Base-by-base conservation (phyloP, 2,113 vertebrate genomes). In the Propithecus coquereli region DNA sequence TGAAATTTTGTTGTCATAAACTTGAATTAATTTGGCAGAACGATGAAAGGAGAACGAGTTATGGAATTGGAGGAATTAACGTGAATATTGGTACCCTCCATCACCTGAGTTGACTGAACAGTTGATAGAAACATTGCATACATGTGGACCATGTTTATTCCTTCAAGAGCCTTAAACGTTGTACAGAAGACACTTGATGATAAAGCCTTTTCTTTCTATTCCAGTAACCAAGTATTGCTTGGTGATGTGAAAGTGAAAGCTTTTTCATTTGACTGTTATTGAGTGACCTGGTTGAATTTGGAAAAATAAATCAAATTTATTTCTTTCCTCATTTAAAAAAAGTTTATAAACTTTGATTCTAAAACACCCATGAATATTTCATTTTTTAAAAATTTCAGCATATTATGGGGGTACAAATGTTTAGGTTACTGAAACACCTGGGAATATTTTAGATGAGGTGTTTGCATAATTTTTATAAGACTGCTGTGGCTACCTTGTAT, bases 261-360 rank as follows among this genome's bases (percentile, higher is more conserved):
- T 13, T 74, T 91, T 95, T 79, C 70, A 27, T 79, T 74, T 84
- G 45, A 40, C 37, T 40, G 2, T 65, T 83, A 6, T 40, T 50
- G 59, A 89, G 16, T 70, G 25, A 52, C 47, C 47, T 77, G 27
- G 50, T 71, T 96, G n/a, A 63, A 85, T 90, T 85, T 93, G 52
- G 71, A 70, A 71, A n/a, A 92, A 84, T 61, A 94, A 92, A 84
- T 59, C 25, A 32, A 59, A 87, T 61, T 91, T 73, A 32, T 87
- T 65, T 87, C 27, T 87, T 83, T 25, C 32, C 50, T 3, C 4
- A 68, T 91, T 82, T 47, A 74, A 87, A 95, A 66, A 87, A 54
- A 1, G 0, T 70, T 84, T 89, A 45, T 2, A 34, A 57, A 63
- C n/a, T 84, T 68, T 83, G 23, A 94, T 45, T 74, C 43, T 71